These are phyloP conservation scores for Neodiprion virginianus DNA, from an alignment of 1,140 invertebrate genomes.

Conservation along the genomic window DNA sequence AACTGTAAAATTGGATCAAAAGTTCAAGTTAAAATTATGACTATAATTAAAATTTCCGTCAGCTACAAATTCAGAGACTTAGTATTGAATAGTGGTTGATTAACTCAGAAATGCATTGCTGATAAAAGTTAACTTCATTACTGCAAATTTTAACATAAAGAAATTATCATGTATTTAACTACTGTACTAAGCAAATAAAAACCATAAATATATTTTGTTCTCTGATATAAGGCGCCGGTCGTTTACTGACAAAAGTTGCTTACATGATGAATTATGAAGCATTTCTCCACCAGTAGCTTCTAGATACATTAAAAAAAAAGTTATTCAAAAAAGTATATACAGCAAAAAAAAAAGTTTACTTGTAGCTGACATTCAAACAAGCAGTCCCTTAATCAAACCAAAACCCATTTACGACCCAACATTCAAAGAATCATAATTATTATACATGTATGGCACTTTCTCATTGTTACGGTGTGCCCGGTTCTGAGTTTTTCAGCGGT, in stretches of 20 bases:
- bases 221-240: constrained; percentile 31
- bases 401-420: background rate
- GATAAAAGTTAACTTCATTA: background rate
- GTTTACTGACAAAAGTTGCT: constrained; percentile 25
- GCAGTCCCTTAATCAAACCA: no score
- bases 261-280: constrained; percentile 19
- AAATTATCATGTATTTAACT: constrained; percentile 27
- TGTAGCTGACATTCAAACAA: background rate
- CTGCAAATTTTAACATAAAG: constrained; percentile 17
- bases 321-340: background rate
- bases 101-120: background rate
- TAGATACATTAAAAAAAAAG: background rate
- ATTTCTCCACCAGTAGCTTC: constrained; percentile 22
- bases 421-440: background rate
- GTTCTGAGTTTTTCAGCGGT: background rate
- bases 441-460: background rate
- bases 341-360: background rate
- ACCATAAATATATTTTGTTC: constrained; percentile 22
- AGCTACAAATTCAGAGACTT: background rate
- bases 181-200: constrained; percentile 29
- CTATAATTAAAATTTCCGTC: background rate
- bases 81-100: background rate
- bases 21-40: no score
- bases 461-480: background rate
- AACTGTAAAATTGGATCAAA: no score